Evolutionary conservation across 1,140 invertebrate genomes (phyloP).

Genomic region (Drosophila subobscura): DNA sequence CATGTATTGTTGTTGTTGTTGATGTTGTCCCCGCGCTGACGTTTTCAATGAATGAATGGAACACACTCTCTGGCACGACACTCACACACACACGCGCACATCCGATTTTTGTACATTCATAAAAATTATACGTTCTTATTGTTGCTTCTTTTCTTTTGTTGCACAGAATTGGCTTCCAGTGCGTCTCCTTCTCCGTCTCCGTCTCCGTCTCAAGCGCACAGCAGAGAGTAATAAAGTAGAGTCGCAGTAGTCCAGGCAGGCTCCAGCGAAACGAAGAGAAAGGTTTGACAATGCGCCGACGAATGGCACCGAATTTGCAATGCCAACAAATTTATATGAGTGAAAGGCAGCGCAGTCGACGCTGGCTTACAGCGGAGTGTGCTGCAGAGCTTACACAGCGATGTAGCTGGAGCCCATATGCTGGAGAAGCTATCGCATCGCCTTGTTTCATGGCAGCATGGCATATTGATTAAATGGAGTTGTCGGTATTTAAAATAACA

Average conservation of each 20-base stretch:
- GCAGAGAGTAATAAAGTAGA: conserved; percentile 11
- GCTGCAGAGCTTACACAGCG: conserved; percentile 13
- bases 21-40: conserved; percentile 14
- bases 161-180: conserved; percentile 17
- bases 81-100: conserved; percentile 33
- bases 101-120: conserved; percentile 66
- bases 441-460: conserved; percentile 39
- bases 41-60: conserved; percentile 71
- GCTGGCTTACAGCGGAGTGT: conserved; percentile 40
- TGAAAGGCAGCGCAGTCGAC: conserved; percentile 77
- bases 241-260: conserved; percentile 6
- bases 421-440: neutral
- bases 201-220: conserved; percentile 1
- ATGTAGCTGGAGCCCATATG: conserved; percentile 21
- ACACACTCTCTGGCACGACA: conserved; percentile 24
- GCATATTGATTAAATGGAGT: conserved; percentile 79
- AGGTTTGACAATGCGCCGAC: conserved; percentile 74
- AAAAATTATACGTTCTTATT: conserved; percentile 66
- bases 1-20: conserved; percentile 42
- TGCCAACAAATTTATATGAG: conserved; percentile 83
- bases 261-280: conserved; percentile 66
- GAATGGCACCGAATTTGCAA: conserved; percentile 81
- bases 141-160: conserved; percentile 47
- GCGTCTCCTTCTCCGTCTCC: conserved; percentile 1
- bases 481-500: conserved; percentile 82